Conservation (phyloP, 2,113 vertebrate genomes). For the Onychostoma macrolepis region DNA sequence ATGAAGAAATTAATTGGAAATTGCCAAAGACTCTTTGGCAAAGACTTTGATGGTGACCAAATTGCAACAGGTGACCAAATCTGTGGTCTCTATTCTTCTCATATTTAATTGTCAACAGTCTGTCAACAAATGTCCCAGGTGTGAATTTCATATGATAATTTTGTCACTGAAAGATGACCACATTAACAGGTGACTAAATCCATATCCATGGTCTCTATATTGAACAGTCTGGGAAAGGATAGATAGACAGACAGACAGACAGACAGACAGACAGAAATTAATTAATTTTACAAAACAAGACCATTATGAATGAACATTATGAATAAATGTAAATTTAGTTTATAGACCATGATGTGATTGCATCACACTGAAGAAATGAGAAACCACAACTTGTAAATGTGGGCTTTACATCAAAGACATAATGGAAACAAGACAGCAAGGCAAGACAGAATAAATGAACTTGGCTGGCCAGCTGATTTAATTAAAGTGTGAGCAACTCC, state of each 20-base stretch:
- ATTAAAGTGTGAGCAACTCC: conserved; percentile 58
- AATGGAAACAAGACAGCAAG: conserved; percentile 60
- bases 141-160: background rate
- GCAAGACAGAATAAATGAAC: conserved; percentile 64
- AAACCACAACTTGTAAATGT: background rate
- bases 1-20: background rate
- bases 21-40: background rate
- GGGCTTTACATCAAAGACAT: conserved; percentile 59
- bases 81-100: background rate
- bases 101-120: background rate
- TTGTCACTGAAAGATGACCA: background rate
- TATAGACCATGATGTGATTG: background rate
- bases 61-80: background rate
- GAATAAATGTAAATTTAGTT: background rate
- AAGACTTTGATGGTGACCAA: background rate
- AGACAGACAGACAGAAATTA: too few relatives aligned
- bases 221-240: too few relatives aligned
- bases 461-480: conserved; percentile 61
- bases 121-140: background rate
- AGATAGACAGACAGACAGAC: too few relatives aligned
- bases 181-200: background rate
- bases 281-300: background rate
- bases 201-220: background rate
- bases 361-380: background rate
- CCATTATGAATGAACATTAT: background rate